Percentiles rank a stretch among this genome's conserved stretches.
Evolutionary conservation across 2,113 vertebrate species (phyloP).

Genomic region (Martes martes): DNA sequence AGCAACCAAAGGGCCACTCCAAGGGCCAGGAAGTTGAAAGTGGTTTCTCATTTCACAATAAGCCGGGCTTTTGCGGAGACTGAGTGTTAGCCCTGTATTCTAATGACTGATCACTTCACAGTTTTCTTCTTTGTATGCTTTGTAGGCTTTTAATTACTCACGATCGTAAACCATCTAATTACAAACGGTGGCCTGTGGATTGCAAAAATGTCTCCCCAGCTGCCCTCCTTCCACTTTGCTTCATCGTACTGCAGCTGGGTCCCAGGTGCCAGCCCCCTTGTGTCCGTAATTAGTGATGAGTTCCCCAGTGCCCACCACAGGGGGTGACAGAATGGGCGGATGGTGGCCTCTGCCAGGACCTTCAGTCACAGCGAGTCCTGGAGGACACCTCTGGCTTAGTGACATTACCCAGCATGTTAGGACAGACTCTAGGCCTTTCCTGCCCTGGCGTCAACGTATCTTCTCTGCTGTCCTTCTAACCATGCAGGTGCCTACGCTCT

Average conservation of each 20-base stretch:
- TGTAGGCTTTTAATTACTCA: background rate
- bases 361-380: background rate
- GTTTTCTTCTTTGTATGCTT: background rate
- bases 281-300: background rate
- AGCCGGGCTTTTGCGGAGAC: background rate
- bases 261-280: background rate
- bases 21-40: background rate
- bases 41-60: background rate
- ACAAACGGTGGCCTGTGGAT: background rate
- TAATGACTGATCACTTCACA: background rate
- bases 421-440: no score
- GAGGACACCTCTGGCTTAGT: background rate
- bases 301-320: no score
- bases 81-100: background rate
- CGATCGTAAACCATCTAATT: background rate
- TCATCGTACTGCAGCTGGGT: background rate
- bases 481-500: background rate
- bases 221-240: background rate
- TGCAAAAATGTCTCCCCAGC: background rate
- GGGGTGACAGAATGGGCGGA: background rate
- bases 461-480: background rate
- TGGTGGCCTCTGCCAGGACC: background rate
- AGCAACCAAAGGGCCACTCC: background rate
- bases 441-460: background rate
- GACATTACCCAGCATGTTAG: background rate